phyloP scores from a whole-genome alignment of 2,797 vertebrate genomes.

The Megalops cyprinoides region DNA sequence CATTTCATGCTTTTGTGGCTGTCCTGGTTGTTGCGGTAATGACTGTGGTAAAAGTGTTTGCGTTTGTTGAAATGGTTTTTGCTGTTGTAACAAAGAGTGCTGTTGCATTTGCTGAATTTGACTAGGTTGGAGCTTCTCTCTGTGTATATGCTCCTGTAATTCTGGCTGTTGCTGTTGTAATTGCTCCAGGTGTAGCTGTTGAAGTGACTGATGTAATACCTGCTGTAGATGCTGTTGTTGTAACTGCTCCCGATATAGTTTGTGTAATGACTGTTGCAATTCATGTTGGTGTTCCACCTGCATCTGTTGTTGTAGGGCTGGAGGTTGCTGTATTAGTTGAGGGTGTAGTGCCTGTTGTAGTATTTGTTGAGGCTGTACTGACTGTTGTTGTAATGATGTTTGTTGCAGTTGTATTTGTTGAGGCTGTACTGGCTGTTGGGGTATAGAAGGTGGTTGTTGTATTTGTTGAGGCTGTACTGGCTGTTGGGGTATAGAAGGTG shows the following conservation, averaged over 20 bases:
- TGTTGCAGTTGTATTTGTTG: conserved; percentile 29
- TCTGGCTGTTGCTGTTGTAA: conserved; percentile 50
- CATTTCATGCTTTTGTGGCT: conserved; percentile 34
- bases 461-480: conserved; percentile 42
- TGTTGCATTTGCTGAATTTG: conserved; percentile 56
- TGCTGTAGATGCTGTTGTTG: conserved; percentile 49
- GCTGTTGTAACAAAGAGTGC: conserved; percentile 59
- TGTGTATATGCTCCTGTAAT: conserved; percentile 9
- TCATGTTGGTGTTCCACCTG: conserved; percentile 42
- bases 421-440: conserved; percentile 31
- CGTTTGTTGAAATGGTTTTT: conserved; percentile 58
- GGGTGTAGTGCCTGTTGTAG: conserved; percentile 32
- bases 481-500: conserved; percentile 34
- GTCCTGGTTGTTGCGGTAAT: conserved; percentile 42
- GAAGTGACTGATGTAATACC: conserved; percentile 49
- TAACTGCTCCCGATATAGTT: conserved; percentile 37
- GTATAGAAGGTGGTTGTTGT: conserved; percentile 19
- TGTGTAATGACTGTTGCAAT: conserved; percentile 24
- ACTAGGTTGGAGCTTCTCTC: conserved; percentile 27
- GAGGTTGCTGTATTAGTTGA: conserved; percentile 28
- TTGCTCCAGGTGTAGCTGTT: conserved; percentile 46
- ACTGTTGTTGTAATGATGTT: conserved; percentile 32
- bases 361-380: conserved; percentile 41
- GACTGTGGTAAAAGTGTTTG: conserved; percentile 45
- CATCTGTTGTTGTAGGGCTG: conserved; percentile 38